Conservation (phyloP, 2,888 invertebrate species). For the Ommatoiulus sabulosus region DNA sequence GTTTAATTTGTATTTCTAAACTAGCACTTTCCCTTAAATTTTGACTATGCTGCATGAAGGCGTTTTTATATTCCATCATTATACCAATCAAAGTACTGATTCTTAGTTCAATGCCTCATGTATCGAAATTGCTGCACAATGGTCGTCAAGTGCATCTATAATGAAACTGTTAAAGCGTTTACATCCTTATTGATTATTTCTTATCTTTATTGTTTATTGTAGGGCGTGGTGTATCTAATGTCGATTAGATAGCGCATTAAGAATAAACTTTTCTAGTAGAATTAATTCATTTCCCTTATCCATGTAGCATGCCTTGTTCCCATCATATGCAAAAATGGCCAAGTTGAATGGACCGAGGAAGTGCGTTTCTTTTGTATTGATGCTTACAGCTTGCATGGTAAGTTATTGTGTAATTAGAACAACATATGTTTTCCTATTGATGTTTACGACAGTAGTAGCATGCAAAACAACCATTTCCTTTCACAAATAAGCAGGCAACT, state of each 20-base stretch:
- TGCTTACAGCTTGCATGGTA: not conserved
- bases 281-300: not conserved
- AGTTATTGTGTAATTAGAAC: not conserved
- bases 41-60: no score
- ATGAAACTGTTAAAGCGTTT: no score
- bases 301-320: slow-evolving; percentile 12
- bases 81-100: no score
- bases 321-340: not conserved
- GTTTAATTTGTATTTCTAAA: no score
- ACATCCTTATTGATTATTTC: not conserved
- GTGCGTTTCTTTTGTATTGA: not conserved
- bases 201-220: not conserved
- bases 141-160: no score
- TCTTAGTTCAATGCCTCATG: no score
- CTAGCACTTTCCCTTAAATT: no score
- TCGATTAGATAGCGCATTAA: not conserved
- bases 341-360: not conserved
- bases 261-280: not conserved
- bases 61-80: no score
- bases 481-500: not conserved
- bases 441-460: no score
- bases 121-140: no score
- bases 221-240: not conserved
- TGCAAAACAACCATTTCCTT: not conserved
- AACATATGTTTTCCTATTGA: no score